Conservation (phyloP, 2,113 vertebrate genomes). For the Atrichornis clamosus region DNA sequence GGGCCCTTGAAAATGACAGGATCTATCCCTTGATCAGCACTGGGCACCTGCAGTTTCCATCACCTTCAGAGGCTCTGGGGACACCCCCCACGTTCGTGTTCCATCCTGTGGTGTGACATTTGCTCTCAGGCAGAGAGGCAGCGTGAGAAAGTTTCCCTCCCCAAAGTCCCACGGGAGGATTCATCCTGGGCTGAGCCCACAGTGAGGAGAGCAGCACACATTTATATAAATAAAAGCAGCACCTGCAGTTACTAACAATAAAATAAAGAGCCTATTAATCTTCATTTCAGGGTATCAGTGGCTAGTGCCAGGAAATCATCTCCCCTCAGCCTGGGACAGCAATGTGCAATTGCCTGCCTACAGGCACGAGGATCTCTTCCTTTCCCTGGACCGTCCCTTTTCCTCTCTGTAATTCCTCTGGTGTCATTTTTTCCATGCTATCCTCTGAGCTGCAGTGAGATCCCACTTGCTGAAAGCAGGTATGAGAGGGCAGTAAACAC, state of each 20-base stretch:
- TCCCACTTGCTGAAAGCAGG: background rate
- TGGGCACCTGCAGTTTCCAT: background rate
- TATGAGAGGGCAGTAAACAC: background rate
- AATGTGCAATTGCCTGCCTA: background rate
- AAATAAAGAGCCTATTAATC: conserved; percentile 54
- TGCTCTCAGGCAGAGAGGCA: background rate
- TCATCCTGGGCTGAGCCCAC: background rate
- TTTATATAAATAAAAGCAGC: conserved; percentile 39
- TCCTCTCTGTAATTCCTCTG: background rate
- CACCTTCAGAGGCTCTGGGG: background rate
- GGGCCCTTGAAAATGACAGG: background rate
- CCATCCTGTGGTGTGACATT: background rate
- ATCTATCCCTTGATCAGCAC: background rate
- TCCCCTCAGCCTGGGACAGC: background rate
- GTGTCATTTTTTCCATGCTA: background rate
- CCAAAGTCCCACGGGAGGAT: background rate
- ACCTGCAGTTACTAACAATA: conserved; percentile 42
- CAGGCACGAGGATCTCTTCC: background rate
- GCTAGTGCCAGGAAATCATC: conserved; percentile 9
- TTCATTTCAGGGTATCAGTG: background rate
- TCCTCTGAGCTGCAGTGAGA: background rate
- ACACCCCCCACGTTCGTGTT: rapidly evolving
- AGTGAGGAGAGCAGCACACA: background rate
- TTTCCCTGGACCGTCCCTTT: background rate
- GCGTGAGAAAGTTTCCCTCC: background rate